Conservation (phyloP, 2,113 vertebrate genomes). For the Jacana jacana region DNA sequence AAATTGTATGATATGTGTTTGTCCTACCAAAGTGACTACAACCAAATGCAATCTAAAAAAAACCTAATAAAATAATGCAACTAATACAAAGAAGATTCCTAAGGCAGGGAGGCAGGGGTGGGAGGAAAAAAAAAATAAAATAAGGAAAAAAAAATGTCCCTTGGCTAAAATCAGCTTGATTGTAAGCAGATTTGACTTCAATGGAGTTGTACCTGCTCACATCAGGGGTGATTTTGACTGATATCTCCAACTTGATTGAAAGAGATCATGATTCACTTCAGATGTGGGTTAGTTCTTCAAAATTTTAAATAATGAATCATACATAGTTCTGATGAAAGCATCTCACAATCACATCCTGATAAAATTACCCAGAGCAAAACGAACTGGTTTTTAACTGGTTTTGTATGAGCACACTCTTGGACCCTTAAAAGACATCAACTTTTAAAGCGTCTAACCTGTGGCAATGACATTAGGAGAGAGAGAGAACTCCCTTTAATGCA, state of each 20-base stretch:
- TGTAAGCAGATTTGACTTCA: conserved; percentile 44
- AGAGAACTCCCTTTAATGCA: neutral
- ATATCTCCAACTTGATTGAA: conserved; percentile 1
- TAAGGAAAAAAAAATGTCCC: neutral
- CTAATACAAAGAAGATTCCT: neutral
- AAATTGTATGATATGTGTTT: neutral
- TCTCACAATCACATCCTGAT: neutral
- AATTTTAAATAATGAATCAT: neutral
- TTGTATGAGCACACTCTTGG: rapidly evolving
- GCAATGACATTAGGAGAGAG: neutral
- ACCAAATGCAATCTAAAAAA: neutral
- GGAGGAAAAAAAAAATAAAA: neutral
- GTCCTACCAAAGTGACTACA: neutral
- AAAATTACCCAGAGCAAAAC: neutral
- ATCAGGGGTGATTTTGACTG: neutral
- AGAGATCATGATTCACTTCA: neutral
- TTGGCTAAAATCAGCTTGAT: conserved; percentile 40
- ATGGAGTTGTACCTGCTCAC: conserved; percentile 23
- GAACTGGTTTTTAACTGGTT: neutral
- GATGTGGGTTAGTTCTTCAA: neutral
- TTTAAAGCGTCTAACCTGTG: neutral
- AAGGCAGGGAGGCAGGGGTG: too few species aligned
- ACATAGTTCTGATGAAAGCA: neutral
- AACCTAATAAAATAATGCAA: too few species aligned
- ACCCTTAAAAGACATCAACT: neutral